These are phyloP conservation scores for Hormiphora californensis DNA, from an alignment of 37 sponge, comb jelly and placozoan species.

Conservation along the genomic window DNA sequence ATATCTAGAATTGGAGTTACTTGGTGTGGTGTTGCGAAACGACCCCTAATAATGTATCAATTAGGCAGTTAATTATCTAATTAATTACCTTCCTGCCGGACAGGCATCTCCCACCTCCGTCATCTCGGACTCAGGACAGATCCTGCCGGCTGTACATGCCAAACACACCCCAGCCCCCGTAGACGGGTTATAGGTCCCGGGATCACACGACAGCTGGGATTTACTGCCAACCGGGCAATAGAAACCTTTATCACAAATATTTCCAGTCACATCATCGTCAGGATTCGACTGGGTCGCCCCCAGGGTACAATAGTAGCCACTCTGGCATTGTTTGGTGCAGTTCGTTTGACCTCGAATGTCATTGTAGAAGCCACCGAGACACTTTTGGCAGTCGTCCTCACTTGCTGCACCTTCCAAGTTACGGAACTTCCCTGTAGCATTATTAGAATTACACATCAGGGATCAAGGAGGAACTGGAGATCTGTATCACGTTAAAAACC, in stretches of 20 bases:
- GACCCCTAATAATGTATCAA: too few relatives aligned
- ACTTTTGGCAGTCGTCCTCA: not conserved
- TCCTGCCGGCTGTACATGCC: not conserved
- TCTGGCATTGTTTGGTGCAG: not conserved
- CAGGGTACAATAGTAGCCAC: conserved; percentile 47
- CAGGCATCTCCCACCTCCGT: conserved; percentile 13
- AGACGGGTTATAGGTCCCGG: conserved; percentile 5
- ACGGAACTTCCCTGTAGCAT: conserved; percentile 43
- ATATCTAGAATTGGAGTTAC: too few relatives aligned
- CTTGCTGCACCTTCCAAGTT: not conserved
- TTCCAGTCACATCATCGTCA: conserved; percentile 9
- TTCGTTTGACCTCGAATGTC: conserved; percentile 8
- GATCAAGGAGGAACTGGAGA: too few relatives aligned
- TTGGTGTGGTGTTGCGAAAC: too few relatives aligned
- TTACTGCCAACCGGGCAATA: conserved; percentile 16
- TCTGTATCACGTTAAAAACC: too few relatives aligned
- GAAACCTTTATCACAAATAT: conserved; percentile 19
- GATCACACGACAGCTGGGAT: not conserved
- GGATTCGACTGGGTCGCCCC: conserved; percentile 9
- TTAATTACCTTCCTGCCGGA: conserved; percentile 21
- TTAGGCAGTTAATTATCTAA: too few relatives aligned
- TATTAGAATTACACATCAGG: too few relatives aligned
- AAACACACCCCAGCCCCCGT: not conserved
- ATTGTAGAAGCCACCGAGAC: conserved; percentile 34
- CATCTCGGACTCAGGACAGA: conserved; percentile 1